phyloP scores from a whole-genome alignment of 2,797 vertebrate species.

The Hybognathus amarus region DNA sequence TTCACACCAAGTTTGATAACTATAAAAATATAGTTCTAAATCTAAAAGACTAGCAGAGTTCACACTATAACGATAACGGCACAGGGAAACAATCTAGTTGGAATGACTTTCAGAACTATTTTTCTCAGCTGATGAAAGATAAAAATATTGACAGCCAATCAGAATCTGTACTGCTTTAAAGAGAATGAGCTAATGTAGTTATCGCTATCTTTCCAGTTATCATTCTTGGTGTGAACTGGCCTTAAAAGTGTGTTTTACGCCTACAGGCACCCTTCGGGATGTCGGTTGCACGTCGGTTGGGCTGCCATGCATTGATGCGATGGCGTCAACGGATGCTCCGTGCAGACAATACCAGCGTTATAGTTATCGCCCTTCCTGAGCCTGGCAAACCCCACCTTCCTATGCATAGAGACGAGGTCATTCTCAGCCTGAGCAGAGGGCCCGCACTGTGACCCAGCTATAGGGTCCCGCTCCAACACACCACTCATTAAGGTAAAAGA shows the following conservation, averaged over 20 bases:
- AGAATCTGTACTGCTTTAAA: neutral
- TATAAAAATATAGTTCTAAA: neutral
- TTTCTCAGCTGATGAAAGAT: neutral
- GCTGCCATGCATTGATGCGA: slow-evolving; percentile 88
- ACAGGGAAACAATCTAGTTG: neutral
- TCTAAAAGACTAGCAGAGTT: neutral
- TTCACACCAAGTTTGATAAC: neutral
- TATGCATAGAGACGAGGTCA: slow-evolving; percentile 85
- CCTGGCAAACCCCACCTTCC: slow-evolving; percentile 71
- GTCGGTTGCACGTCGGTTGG: slow-evolving; percentile 89
- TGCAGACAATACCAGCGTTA: slow-evolving; percentile 94
- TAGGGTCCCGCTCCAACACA: slow-evolving; percentile 83
- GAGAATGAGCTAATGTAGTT: neutral
- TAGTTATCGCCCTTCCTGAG: slow-evolving; percentile 90
- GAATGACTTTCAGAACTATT: neutral
- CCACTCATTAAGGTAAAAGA: slow-evolving; percentile 63
- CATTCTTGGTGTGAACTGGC: neutral
- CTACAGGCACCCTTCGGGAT: slow-evolving; percentile 88
- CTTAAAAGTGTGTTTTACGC: neutral
- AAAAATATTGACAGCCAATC: neutral
- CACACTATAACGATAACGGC: neutral
- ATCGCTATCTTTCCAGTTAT: neutral
- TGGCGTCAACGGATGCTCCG: slow-evolving; percentile 96
- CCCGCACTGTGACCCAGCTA: slow-evolving; percentile 82
- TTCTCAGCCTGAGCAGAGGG: slow-evolving; percentile 87